Percentiles rank a stretch among this genome's conserved stretches.
These are phyloP conservation scores for Lagodon rhomboides DNA, from an alignment of 2,797 vertebrate species.

Conservation along the genomic window DNA sequence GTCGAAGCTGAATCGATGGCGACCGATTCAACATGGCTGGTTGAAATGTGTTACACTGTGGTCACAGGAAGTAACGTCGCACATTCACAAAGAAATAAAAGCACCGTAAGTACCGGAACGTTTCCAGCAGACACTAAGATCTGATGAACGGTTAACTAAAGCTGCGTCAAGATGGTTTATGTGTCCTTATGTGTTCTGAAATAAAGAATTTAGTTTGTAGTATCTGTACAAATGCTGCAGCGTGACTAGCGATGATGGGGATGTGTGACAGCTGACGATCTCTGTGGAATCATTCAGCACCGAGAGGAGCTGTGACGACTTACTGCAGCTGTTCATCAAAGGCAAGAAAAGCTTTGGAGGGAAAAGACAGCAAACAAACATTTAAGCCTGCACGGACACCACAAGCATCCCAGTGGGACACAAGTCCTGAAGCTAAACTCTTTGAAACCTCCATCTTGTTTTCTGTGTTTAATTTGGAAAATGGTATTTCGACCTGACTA, in stretches of 20 bases:
- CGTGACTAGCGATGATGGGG: background rate
- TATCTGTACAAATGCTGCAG: background rate
- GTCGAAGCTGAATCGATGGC: conserved; percentile 1
- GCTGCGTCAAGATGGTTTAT: background rate
- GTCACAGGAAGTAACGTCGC: background rate
- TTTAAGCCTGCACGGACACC: background rate
- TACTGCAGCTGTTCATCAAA: conserved; percentile 22
- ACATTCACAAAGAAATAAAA: background rate
- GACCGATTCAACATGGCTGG: background rate
- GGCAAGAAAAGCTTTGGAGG: background rate
- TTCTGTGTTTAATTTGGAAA: too few species aligned
- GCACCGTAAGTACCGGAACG: background rate
- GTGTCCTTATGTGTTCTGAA: background rate
- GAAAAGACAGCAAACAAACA: conserved; percentile 5
- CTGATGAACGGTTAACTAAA: background rate
- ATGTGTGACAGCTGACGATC: conserved; percentile 14
- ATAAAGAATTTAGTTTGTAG: background rate
- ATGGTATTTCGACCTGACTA: too few species aligned
- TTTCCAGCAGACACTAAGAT: background rate
- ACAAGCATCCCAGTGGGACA: background rate
- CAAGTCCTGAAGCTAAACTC: background rate
- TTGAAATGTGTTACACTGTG: conserved; percentile 1
- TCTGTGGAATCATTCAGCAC: conserved; percentile 22
- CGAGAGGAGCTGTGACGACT: conserved; percentile 3
- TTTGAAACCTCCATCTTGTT: too few species aligned